phyloP scores from a whole-genome alignment of 2,888 invertebrate species.

The Philonicus albiceps region DNA sequence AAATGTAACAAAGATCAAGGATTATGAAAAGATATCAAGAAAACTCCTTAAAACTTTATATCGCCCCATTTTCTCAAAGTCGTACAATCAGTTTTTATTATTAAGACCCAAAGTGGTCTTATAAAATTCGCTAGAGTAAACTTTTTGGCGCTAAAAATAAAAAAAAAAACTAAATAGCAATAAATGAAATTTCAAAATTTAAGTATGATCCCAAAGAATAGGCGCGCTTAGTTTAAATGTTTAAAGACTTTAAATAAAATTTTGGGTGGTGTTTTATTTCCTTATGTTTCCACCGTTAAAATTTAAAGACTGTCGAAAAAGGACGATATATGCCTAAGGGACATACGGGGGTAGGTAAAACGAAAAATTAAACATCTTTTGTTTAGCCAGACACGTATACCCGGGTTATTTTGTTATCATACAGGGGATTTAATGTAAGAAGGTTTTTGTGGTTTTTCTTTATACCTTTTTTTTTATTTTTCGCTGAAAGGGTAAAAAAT shows the following conservation, averaged over 20 bases:
- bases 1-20: neutral
- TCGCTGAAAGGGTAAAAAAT: neutral
- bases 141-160: too few relatives aligned
- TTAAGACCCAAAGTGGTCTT: neutral
- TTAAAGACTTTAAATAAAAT: too few relatives aligned
- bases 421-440: too few relatives aligned
- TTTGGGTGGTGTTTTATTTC: neutral
- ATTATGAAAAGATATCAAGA: constrained; percentile 20
- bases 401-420: too few relatives aligned
- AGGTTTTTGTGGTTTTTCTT: too few relatives aligned
- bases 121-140: too few relatives aligned
- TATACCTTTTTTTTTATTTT: too few relatives aligned
- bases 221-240: too few relatives aligned
- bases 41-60: constrained; percentile 36
- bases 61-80: neutral
- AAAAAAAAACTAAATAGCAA: too few relatives aligned
- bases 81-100: constrained; percentile 26
- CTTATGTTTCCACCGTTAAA: neutral
- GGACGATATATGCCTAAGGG: constrained; percentile 31
- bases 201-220: too few relatives aligned
- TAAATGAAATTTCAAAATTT: too few relatives aligned
- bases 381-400: neutral
- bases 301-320: neutral
- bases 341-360: neutral
- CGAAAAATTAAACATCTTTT: constrained; percentile 23